Evolutionary conservation across 2,113 vertebrate genomes (phyloP), one percentile per base, ranked within the genome.

Genomic region (Cyanoramphus novaezelandiae): DNA sequence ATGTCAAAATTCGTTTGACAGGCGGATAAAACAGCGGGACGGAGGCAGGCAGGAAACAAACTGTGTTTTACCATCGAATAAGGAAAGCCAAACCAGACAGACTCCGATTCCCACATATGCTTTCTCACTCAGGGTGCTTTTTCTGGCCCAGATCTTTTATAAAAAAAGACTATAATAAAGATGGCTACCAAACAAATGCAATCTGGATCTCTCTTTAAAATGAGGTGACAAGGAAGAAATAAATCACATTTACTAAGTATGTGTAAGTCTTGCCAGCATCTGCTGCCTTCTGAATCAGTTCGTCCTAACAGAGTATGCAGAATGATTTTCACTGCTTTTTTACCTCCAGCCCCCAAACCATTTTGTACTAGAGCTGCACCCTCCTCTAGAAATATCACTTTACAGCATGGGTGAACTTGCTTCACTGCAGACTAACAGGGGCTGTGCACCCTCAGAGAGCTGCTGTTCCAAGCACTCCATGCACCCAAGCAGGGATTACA

Each of bases 141-240:
- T 74, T 21, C 41, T 46, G 53, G 19, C 82, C n/a, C 76, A 57
- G n/a, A 77, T 39, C 53, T 68, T 77, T 57, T 70, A 76, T 68
- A 57, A 94, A 90, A 92, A 69, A 86, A 92, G 44, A 60, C 2
- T 3, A 17, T n/a, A 91, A 84, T 91, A 81, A 95, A 93, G 62
- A 77, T 0, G 0, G 18, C 47, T 84, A 89, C 50, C 31, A 93
- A 90, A 86, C 19, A 72, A 83, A 70, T 0, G 2, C 4, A 5
- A 46, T 55, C 82, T 3, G 17, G 11, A 74, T 35, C 28, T 86
- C 9, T 91, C 72, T 82, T 89, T 82, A 82, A 89, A 93, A 59
- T 25, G 17, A 86, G 16, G 50, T 23, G 35, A 59, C 4, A 20
- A 91, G 21, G 72, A 72, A 17, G 20, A 5, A 82, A 68, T 86